phyloP scores from a whole-genome alignment of 2,888 invertebrate genomes.

The Tridacna gigas region DNA sequence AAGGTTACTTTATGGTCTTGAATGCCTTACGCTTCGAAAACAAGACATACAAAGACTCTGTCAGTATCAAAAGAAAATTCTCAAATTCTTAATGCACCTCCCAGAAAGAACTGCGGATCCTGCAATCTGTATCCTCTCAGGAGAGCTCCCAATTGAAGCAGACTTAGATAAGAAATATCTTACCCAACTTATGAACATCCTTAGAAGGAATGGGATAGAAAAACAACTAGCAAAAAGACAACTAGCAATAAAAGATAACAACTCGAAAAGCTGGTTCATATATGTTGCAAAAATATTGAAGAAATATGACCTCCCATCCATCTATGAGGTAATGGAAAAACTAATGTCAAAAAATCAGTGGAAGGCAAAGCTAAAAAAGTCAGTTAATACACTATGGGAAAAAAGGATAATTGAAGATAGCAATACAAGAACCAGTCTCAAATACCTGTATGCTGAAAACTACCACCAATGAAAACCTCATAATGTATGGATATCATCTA shows the following conservation, averaged over 20 bases:
- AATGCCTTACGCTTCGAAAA: background rate
- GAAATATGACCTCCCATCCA: background rate
- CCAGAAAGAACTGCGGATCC: no score
- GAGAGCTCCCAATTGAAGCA: background rate
- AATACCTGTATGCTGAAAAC: no score
- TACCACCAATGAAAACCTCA: no score
- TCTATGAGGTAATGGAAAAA: background rate
- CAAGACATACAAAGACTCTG: no score
- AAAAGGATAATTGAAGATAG: background rate
- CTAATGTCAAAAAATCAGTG: no score
- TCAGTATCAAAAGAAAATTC: no score
- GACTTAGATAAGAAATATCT: background rate
- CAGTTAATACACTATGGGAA: no score
- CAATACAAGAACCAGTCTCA: background rate
- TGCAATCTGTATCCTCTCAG: background rate
- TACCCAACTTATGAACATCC: background rate
- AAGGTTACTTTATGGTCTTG: background rate
- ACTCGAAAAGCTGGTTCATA: conserved; percentile 7
- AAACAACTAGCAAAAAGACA: background rate
- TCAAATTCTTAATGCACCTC: no score
- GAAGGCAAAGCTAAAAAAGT: no score
- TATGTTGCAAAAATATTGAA: background rate
- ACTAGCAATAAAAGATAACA: background rate
- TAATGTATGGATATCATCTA: background rate
- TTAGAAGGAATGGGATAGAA: background rate